Percentiles rank a stretch among this genome's conserved stretches.
Evolutionary conservation across 1,140 invertebrate genomes (phyloP).

Genomic region (Macrobrachium nipponense): DNA sequence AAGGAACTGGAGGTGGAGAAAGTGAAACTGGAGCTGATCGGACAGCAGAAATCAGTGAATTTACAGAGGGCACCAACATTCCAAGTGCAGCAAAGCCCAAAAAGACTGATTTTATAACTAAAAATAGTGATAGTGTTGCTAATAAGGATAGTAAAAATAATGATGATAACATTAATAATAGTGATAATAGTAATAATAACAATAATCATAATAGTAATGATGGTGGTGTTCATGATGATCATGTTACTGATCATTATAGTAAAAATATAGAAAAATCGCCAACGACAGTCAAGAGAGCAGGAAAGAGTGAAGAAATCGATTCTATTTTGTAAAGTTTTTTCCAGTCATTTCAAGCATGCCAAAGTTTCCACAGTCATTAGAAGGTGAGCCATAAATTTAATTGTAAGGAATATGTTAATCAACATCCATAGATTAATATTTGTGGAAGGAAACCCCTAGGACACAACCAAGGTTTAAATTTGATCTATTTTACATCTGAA

Average conservation of each 20-base stretch:
- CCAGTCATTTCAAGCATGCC: slow-evolving; percentile 41
- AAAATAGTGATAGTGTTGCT: slow-evolving; percentile 54
- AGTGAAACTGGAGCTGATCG: slow-evolving; percentile 25
- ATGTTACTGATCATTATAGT: slow-evolving; percentile 1
- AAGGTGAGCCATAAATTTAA: slow-evolving; percentile 20
- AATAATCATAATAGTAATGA: slow-evolving; percentile 19
- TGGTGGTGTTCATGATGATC: no score
- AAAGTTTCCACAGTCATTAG: slow-evolving; percentile 52
- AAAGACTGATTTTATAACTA: slow-evolving; percentile 61
- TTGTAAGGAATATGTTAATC: not conserved
- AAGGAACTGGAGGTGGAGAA: not conserved
- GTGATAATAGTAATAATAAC: slow-evolving; percentile 18
- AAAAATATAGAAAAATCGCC: slow-evolving; percentile 48
- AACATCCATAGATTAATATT: not conserved
- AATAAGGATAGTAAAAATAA: not conserved
- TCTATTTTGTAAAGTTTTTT: slow-evolving; percentile 47
- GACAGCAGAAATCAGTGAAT: slow-evolving; percentile 25
- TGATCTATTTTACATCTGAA: no score
- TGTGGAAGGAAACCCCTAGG: not conserved
- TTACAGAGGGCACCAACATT: slow-evolving; percentile 9
- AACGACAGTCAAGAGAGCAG: slow-evolving; percentile 25
- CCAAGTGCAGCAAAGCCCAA: slow-evolving; percentile 46
- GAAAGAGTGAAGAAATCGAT: slow-evolving; percentile 52
- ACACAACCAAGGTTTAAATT: not conserved
- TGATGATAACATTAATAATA: slow-evolving; percentile 19